Conservation (phyloP, 2,113 vertebrate species). For the Rissa tridactyla region DNA sequence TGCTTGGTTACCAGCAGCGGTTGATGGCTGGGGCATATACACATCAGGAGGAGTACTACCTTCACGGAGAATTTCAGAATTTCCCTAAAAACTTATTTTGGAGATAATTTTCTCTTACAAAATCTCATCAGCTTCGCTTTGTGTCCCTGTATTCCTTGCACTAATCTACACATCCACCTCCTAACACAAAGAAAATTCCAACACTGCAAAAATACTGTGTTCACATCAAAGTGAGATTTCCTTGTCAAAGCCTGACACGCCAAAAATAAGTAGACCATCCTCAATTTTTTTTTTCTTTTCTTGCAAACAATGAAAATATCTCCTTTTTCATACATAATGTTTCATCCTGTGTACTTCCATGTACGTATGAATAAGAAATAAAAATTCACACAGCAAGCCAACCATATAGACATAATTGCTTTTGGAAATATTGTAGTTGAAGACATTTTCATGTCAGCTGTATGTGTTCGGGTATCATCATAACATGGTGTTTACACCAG, state of each 20-base stretch:
- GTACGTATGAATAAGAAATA: not conserved
- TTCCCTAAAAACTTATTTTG: not conserved
- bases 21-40: not conserved
- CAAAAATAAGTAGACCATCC: not conserved
- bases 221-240: not conserved
- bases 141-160: not conserved
- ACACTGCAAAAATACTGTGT: not conserved
- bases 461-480: conserved; percentile 61
- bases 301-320: not conserved
- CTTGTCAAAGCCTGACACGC: not conserved
- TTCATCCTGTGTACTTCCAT: not conserved
- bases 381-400: not conserved
- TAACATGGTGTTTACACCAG: conserved; percentile 66
- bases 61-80: not conserved
- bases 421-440: conserved; percentile 61
- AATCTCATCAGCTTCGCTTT: not conserved
- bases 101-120: not conserved
- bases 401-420: conserved; percentile 29
- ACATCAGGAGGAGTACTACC: not conserved
- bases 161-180: not conserved
- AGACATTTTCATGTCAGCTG: conserved; percentile 64
- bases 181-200: not conserved
- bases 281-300: not conserved
- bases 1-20: not conserved
- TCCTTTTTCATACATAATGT: not conserved